Evolutionary conservation across 2,113 vertebrate species (phyloP).

Genomic region (Microcebus tavaratra): DNA sequence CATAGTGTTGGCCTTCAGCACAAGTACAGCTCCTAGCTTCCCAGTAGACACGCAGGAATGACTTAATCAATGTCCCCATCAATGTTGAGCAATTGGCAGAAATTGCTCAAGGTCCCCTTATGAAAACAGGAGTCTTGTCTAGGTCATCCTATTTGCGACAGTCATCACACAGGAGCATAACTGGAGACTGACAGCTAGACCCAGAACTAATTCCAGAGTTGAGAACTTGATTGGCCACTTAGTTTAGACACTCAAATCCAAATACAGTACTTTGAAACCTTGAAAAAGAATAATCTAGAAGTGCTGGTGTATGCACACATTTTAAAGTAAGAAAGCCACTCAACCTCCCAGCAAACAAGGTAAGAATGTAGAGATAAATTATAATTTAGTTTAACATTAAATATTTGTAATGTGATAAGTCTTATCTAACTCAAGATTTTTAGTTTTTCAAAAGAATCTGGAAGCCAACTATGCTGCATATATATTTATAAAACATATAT

Average conservation of each 20-base stretch:
- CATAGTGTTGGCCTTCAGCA: not conserved
- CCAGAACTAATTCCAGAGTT: not conserved
- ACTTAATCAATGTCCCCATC: not conserved
- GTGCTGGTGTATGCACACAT: not conserved
- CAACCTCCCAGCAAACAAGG: not conserved
- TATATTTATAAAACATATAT: not conserved
- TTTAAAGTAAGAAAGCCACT: not conserved
- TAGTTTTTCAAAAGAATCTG: not conserved
- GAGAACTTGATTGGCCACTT: not conserved
- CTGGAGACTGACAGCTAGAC: not conserved
- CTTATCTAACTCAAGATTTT: not conserved
- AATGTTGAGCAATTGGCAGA: not conserved
- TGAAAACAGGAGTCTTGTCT: slow-evolving; percentile 7
- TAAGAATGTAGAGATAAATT: not conserved
- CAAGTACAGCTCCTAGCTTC: not conserved
- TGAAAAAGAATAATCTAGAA: not conserved
- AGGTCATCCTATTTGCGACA: not conserved
- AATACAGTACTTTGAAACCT: not conserved
- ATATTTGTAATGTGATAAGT: not conserved
- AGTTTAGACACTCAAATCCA: not conserved
- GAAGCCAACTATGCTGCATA: not conserved
- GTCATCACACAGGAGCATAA: not conserved
- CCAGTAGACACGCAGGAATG: not conserved
- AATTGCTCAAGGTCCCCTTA: slow-evolving; percentile 44
- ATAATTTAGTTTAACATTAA: slow-evolving; percentile 36